Evolutionary conservation across 2,888 invertebrate species (phyloP).

Genomic region (Torymus aiolomorphi): DNA sequence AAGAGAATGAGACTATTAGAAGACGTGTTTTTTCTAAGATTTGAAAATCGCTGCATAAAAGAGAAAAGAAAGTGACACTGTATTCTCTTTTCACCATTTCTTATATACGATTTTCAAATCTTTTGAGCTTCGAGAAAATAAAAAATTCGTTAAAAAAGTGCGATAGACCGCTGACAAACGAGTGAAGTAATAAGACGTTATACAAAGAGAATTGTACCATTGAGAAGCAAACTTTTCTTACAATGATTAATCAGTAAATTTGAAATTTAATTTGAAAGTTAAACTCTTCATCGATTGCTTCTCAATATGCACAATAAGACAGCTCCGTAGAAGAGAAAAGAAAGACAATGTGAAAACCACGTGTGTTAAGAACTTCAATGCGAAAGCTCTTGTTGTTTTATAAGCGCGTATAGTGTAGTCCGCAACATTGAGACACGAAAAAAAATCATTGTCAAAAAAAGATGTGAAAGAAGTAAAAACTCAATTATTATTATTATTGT

Average conservation of each 20-base stretch:
- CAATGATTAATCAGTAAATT: neutral
- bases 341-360: conserved; percentile 47
- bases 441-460: conserved; percentile 38
- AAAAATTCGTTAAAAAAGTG: conserved; percentile 18
- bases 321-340: conserved; percentile 48
- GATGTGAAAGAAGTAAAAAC: conserved; percentile 23
- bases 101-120: conserved; percentile 37
- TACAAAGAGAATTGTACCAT: conserved; percentile 21
- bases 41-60: conserved; percentile 39
- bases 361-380: conserved; percentile 51
- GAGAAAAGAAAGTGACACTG: neutral
- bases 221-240: conserved; percentile 36
- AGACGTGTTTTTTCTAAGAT: conserved; percentile 8
- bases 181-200: conserved; percentile 40
- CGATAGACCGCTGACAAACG: conserved; percentile 27
- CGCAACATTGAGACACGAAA: conserved; percentile 49
- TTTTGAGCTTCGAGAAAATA: conserved; percentile 27
- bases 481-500: conserved; percentile 45
- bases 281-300: conserved; percentile 26
- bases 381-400: conserved; percentile 53
- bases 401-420: conserved; percentile 33
- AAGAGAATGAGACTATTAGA: conserved; percentile 22
- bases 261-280: neutral
- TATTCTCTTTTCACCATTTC: conserved; percentile 17
- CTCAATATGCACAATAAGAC: conserved; percentile 25